Conservation (phyloP, 2,113 vertebrate species). For the Bolborhynchus lineola region DNA sequence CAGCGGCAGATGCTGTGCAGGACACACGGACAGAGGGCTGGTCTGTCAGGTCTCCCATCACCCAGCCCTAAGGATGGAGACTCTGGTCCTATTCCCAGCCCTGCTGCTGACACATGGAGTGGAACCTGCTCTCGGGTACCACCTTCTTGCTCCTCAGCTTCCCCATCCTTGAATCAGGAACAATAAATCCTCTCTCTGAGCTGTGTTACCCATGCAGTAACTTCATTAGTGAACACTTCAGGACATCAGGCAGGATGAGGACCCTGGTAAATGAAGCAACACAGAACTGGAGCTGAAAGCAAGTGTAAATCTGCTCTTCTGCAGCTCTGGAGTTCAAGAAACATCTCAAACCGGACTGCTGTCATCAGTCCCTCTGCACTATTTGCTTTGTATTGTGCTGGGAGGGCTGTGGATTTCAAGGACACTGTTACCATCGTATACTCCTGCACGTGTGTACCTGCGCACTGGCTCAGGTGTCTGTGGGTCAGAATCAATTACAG, state of each 20-base stretch:
- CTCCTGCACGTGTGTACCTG: neutral
- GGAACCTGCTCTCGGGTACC: neutral
- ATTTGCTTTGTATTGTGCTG: neutral
- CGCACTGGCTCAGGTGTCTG: neutral
- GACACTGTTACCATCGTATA: neutral
- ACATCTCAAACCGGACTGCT: rapidly evolving
- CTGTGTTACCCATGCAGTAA: neutral
- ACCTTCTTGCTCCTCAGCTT: neutral
- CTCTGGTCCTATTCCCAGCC: neutral
- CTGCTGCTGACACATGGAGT: rapidly evolving
- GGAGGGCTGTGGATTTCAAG: neutral
- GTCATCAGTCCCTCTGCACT: neutral
- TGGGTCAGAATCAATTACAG: neutral
- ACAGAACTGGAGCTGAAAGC: neutral
- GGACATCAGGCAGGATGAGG: neutral
- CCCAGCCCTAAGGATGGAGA: neutral
- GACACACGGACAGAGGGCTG: neutral
- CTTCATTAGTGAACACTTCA: neutral
- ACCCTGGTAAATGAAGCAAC: neutral
- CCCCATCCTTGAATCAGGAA: neutral
- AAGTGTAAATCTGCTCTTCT: neutral
- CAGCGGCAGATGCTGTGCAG: neutral
- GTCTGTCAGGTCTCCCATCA: rapidly evolving
- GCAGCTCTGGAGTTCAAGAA: neutral
- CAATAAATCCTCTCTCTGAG: neutral